Base-by-base conservation (phyloP, 2,113 vertebrate species). In the Erythrocercus mccallii region DNA sequence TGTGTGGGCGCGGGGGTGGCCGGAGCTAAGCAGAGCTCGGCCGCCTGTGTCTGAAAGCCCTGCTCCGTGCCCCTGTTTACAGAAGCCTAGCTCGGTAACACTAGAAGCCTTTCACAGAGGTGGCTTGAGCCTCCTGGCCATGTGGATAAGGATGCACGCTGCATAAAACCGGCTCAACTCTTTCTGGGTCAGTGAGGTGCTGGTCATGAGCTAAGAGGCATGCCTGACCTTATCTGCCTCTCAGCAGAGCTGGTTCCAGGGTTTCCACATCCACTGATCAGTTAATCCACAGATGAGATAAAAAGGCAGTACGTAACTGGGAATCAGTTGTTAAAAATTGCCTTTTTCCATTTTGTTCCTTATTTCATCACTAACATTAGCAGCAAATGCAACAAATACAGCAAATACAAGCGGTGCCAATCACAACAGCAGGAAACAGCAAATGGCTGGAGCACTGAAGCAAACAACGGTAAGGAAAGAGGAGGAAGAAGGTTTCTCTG, bases 171-270 rank as follows among this genome's bases (percentile, higher is more conserved):
- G 1, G 84, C 84, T 94, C 96, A 79, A 9, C 65, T 87, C 87
- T 69, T 93, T 84, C 88, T 90, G 94, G 85, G 90, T 96, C 92
- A 88, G 45, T 80, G 90, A 92, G 71, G 71, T 62, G 92, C 88
- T 68, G 74, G 37, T 93, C 79, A 44, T 48, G 74, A 96, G 92
- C 92, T 79, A 91, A 82, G 88, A 89, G 79, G 84, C 78, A 53
- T 9, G 88, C 60, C 85, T 92, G 79, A 86, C 90, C 82, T 81
- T 87, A 92, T 88, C 88, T 88, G 90, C 85, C 88, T 87, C 95
- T 35, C 79, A 44, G 54, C 94, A 95, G 90, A 94, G 79, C 71
- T 11, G 9, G 45, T 80, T 53, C 74, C 79, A 47, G 62, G 50
- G 58, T 35, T 80, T 82, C 79, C 57, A 28, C 58, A 28, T 22